Evolutionary conservation across 2,888 invertebrate species (phyloP), one percentile per base, ranked within the genome.

Genomic region (Drosophila cognata): DNA sequence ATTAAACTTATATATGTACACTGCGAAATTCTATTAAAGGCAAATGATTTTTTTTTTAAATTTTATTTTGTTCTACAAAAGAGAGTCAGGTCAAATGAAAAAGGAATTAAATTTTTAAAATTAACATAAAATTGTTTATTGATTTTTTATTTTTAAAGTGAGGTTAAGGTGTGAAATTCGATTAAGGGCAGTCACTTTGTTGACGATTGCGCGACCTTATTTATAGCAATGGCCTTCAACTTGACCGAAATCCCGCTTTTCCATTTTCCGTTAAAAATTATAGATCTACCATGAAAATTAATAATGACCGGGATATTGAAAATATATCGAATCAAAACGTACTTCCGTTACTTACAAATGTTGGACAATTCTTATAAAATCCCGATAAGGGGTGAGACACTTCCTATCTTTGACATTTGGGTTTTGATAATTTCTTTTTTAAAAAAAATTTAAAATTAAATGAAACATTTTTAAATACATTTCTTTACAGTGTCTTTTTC

Each of bases 401-500:
- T 21, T 43, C 2, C 11, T 43, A 21, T 21, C 3, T 21, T 21
- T 21, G 13, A 7, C 21, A 13, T 13, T 13, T 21, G 6, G 1
- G 13, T 13, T 43, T 43, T 43, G 6, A 6, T 43, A 21, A 21
- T 4, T 21, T 46, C 0, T 21, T 43, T 7, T 50, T 10, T 10
- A 43, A 33, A 36, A n/a, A 41, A 18, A 41, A n/a, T 25, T 8
- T 3, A 29, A 28, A 50, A 33, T 4, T 4, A 56, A 16, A 25
- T 33, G 4, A 51, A 21, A n/a, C 11, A 25, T 31, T 18, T 57
- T n/a, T 31, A 25, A 5, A 36, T 46, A 13, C 31, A 38, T 28
- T 38, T 13, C 46, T n/a, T n/a, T 53, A 25, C 51, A 89, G 83
- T 53, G 10, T 50, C 64, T 7, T 51, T 82, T 77, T 76, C 82